phyloP scores from a whole-genome alignment of 1,140 invertebrate genomes.

The Calephelis virginiensis region DNA sequence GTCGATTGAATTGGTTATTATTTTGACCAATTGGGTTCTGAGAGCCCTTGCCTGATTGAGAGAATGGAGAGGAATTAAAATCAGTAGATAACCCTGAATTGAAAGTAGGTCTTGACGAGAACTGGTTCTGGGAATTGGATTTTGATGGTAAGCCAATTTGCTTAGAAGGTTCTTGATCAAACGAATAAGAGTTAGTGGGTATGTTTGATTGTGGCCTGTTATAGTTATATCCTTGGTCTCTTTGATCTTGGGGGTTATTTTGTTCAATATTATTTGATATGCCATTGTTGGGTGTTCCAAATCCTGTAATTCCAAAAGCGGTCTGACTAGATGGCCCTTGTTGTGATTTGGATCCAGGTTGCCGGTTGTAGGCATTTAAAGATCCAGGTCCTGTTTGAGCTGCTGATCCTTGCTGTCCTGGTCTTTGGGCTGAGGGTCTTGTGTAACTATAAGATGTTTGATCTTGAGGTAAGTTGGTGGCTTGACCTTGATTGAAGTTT shows the following conservation, averaged over 20 bases:
- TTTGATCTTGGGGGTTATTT: not conserved
- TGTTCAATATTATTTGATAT: not conserved
- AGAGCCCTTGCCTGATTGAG: not conserved
- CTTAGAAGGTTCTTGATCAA: conserved; percentile 1
- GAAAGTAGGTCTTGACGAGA: not conserved
- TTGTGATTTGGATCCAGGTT: not conserved
- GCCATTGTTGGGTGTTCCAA: not conserved
- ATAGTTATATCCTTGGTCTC: not conserved
- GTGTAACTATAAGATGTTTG: conserved; percentile 12
- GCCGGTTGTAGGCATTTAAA: not conserved
- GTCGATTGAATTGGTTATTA: not conserved
- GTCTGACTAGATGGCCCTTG: not conserved
- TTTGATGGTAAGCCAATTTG: not conserved
- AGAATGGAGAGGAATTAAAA: not conserved
- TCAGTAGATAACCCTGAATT: not conserved
- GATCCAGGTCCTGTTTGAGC: conserved; percentile 1
- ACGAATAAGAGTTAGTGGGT: not conserved
- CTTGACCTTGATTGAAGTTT: conserved; percentile 24
- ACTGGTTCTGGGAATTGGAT: not conserved
- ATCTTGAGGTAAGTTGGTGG: not conserved
- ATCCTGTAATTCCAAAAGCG: not conserved
- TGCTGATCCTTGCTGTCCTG: conserved; percentile 10
- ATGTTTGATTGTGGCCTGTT: not conserved
- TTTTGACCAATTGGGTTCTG: not conserved
- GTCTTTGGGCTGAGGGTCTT: not conserved